Base-by-base conservation (phyloP, 1,140 invertebrate genomes). In the Belonocnema kinseyi region DNA sequence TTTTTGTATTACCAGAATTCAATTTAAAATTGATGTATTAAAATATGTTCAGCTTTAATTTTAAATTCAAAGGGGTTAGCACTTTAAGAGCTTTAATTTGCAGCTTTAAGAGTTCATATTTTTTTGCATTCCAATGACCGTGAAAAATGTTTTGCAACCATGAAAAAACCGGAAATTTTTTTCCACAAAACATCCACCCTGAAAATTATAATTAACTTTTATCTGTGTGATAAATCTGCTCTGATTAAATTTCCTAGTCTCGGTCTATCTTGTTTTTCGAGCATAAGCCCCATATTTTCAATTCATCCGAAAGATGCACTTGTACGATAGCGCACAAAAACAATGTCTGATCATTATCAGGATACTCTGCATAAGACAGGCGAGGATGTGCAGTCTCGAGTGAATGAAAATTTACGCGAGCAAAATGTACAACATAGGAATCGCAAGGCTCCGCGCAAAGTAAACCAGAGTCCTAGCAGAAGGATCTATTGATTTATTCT, bases 391-490 rank as follows among this genome's bases (percentile, higher is more conserved):
- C 4, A 61, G 4, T 8, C 61, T 5, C 58, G 12, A 33, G 26
- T 13, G 26, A 66, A 66, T 46, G 14, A 40, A 66, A 66, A 66
- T 66, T 66, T 40, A 66, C 61, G 61, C 61, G 33, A 66, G 61
- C 61, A 66, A 66, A 66, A 66, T 66, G 61, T 66, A 33, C 61
- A 66, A 66, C 61, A 66, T 33, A 26, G 33, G 61, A 13, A 66
- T 16, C 26, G 58, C 17, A 8, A 61, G 19, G 56, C 33, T 40
- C 58, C 12, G 13, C 40, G 16, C 21, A 66, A 66, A 66, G 21
- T 33, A 33, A 66, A 66, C 8, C 13, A 66, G 58, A 21, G 0
- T 16, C 4, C 12, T 12, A 66, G 26, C 0, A 33, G 16, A 66
- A 16, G 58, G 21, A 66, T 66, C 21, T 66, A 66, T 66, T 12